Evolutionary conservation across 2,888 invertebrate genomes (phyloP), one percentile per base, ranked within the genome.

Genomic region (Sylvicola fuscatus): DNA sequence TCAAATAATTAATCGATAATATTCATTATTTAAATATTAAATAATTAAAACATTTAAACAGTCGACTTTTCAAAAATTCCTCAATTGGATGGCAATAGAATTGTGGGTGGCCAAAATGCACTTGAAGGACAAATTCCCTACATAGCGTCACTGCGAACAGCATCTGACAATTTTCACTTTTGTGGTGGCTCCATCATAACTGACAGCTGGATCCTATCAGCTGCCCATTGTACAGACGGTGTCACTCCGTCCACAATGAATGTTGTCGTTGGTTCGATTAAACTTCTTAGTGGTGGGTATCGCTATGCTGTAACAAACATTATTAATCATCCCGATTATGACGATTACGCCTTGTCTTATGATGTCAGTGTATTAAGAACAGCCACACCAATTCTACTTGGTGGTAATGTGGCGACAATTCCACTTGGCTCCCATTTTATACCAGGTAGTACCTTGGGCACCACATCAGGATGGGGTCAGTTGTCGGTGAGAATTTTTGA

Each of bases 141-240:
- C 33, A 43, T 44, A 28, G 38, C 42, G n/a, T 47, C 47, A 11
- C 29, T 46, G n/a, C 39, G 47, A 37, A 35, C 21, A 4, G 33
- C 26, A 3, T 32, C 26, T 0, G 8, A 38, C 3, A 39, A 38
- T 12, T 26, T 16, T 11, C 47, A 47, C 33, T 38, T 33, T 26
- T 47, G 47, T 35, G 47, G 46, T 27, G 46, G 46, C 14, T 39
- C 44, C 3, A 43, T 47, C 33, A 35, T 47, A 16, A 44, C 36
- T 27, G 16, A 27, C 3, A 36, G 39, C 14, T 45, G 43, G 41
- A 38, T 48, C 13, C 32, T 46, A 2, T 44, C 46, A 8, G 46
- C 47, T n/a, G 47, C 46, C 27, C 46, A 47, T 36, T 48, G 48
- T 29, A 34, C 34, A 3, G n/a, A 16, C 10, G 17, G 14, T 17